Percentiles rank a stretch among this genome's conserved stretches.
Conservation (phyloP, 2,888 invertebrate genomes). For the Apamea sordens region DNA sequence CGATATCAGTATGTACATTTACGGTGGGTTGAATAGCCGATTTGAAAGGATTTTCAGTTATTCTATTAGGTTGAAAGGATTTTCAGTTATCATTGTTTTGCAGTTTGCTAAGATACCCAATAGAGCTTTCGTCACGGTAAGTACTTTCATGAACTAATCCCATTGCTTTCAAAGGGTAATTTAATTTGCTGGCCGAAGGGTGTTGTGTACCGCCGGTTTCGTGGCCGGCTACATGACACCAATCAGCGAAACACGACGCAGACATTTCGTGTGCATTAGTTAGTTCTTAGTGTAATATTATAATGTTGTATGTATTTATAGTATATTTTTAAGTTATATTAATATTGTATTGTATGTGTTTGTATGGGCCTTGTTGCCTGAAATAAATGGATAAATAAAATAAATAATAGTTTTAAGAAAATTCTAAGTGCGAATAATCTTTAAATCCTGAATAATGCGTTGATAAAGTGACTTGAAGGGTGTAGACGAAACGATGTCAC, state of each 20-base stretch:
- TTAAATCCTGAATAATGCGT: slow-evolving; percentile 51
- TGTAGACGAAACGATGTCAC: slow-evolving; percentile 27
- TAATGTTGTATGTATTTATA: too few species aligned
- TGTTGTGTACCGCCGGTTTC: too few species aligned
- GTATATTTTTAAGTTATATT: too few species aligned
- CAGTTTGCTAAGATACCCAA: slow-evolving; percentile 9
- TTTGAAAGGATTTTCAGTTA: not conserved
- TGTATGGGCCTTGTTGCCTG: too few species aligned
- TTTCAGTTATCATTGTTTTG: slow-evolving; percentile 2
- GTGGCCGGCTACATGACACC: too few species aligned
- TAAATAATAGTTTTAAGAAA: slow-evolving; percentile 43
- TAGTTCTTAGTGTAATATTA: too few species aligned
- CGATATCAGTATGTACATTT: not conserved
- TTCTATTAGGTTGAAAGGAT: not conserved
- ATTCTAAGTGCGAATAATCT: slow-evolving; percentile 47
- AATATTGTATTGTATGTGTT: too few species aligned
- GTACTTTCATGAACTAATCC: not conserved
- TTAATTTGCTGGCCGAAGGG: too few species aligned
- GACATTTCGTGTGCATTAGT: too few species aligned
- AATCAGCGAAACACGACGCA: too few species aligned
- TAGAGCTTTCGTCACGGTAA: slow-evolving; percentile 17
- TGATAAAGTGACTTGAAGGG: slow-evolving; percentile 40
- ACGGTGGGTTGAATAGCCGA: not conserved
- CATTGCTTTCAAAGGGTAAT: slow-evolving; percentile 19
- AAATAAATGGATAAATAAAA: too few species aligned